These are phyloP conservation scores for Pseudochirops cupreus DNA, from an alignment of 2,797 vertebrate genomes.

Conservation along the genomic window DNA sequence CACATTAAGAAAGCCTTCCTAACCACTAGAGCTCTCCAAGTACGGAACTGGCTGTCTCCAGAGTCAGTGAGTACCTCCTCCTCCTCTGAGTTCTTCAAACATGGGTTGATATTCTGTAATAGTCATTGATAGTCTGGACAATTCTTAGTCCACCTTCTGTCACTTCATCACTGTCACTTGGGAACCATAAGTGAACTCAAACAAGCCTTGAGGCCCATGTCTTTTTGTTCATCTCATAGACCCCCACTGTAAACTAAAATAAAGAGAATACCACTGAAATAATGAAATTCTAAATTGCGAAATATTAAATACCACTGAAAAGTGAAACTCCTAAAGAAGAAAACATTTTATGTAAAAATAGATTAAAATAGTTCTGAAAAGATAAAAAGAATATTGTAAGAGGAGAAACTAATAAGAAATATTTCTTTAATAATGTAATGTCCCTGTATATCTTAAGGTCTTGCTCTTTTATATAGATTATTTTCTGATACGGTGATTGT, in stretches of 20 bases:
- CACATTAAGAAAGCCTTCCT: not conserved
- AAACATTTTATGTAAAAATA: conserved; percentile 11
- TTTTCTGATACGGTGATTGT: not conserved
- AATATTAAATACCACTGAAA: conserved; percentile 19
- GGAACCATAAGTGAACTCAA: not conserved
- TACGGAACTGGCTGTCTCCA: not conserved
- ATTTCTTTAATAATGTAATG: not conserved
- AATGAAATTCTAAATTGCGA: conserved; percentile 38
- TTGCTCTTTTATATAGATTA: not conserved
- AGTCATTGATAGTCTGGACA: not conserved
- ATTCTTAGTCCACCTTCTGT: not conserved
- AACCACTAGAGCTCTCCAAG: not conserved
- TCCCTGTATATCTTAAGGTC: not conserved
- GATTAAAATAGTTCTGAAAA: not conserved
- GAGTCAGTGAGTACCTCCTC: not conserved
- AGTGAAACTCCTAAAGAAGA: not conserved
- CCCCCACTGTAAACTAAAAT: not conserved
- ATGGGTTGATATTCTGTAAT: not conserved
- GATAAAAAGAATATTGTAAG: not conserved
- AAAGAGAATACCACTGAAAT: not conserved
- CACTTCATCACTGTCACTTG: not conserved
- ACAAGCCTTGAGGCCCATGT: not conserved
- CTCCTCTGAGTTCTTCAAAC: not conserved
- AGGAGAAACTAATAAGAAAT: not conserved
- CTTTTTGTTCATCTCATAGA: not conserved